A percentile compares a stretch with the other conserved stretches of the same genome.
Conservation (phyloP, 2,888 invertebrate species). For the Calameuta idolon region DNA sequence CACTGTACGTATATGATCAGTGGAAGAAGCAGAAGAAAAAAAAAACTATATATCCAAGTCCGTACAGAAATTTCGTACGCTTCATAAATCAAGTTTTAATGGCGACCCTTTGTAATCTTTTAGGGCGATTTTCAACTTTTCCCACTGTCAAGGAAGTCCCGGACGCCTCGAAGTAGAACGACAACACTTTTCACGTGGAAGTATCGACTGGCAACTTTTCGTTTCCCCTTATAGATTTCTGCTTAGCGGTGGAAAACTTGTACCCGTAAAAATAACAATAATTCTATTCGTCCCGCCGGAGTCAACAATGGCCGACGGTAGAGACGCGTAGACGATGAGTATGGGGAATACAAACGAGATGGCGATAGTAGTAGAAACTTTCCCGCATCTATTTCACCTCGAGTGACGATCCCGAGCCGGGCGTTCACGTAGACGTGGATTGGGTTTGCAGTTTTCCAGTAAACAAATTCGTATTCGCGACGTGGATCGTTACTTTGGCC, state of each 20-base stretch:
- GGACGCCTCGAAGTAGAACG: constrained; percentile 11
- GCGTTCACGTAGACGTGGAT: neutral
- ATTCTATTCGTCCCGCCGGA: constrained; percentile 37
- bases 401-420: neutral
- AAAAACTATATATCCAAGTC: too few relatives aligned
- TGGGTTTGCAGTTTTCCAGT: constrained; percentile 11
- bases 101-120: constrained; percentile 37
- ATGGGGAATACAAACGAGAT: constrained; percentile 29
- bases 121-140: constrained; percentile 33
- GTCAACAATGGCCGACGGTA: constrained; percentile 40
- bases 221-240: constrained; percentile 34
- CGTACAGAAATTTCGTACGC: too few relatives aligned
- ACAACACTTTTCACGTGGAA: too few relatives aligned
- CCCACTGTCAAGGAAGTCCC: constrained; percentile 4
- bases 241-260: constrained; percentile 37
- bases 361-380: constrained; percentile 1
- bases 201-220: too few relatives aligned
- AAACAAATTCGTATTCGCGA: constrained; percentile 11
- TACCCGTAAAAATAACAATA: constrained; percentile 48
- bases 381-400: neutral
- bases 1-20: too few relatives aligned
- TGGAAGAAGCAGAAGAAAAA: too few relatives aligned
- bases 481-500: neutral
- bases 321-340: constrained; percentile 20
- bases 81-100: constrained; percentile 36